Percentiles rank a stretch among this genome's conserved stretches.
Conservation (phyloP, 2,113 vertebrate genomes). For the Emydura subglobosa region DNA sequence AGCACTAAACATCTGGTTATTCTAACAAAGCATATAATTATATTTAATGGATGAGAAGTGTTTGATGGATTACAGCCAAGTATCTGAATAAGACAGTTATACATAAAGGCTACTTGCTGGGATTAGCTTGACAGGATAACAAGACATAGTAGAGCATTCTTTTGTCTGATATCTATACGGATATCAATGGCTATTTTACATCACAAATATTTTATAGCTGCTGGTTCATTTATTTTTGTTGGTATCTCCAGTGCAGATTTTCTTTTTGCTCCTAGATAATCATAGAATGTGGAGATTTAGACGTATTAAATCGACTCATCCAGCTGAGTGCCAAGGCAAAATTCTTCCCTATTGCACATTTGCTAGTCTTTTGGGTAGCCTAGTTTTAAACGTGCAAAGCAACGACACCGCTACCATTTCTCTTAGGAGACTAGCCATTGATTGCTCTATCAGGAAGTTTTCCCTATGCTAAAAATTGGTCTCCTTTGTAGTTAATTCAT, state of each 20-base stretch:
- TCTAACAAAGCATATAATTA: constrained; percentile 81
- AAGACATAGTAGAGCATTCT: constrained; percentile 37
- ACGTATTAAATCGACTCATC: neutral
- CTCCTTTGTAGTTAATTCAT: neutral
- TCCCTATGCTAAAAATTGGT: neutral
- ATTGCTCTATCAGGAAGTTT: neutral
- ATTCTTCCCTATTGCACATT: neutral
- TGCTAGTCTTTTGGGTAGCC: neutral
- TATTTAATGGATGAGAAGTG: constrained; percentile 80
- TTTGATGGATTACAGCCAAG: constrained; percentile 77
- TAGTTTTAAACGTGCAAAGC: neutral
- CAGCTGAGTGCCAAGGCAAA: neutral
- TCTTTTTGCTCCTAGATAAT: neutral
- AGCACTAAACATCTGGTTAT: constrained; percentile 81
- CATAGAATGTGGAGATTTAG: neutral
- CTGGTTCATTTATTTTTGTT: neutral
- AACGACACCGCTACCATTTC: neutral
- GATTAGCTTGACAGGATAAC: constrained; percentile 65
- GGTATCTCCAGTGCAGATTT: neutral
- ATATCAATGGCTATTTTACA: constrained; percentile 1
- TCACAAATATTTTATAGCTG: neutral
- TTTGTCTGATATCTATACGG: constrained; percentile 23
- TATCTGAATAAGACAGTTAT: constrained; percentile 72
- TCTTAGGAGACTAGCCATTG: neutral
- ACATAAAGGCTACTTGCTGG: constrained; percentile 60